Evolutionary conservation across 1,140 invertebrate species (phyloP).

Genomic region (Micrasema longulum): DNA sequence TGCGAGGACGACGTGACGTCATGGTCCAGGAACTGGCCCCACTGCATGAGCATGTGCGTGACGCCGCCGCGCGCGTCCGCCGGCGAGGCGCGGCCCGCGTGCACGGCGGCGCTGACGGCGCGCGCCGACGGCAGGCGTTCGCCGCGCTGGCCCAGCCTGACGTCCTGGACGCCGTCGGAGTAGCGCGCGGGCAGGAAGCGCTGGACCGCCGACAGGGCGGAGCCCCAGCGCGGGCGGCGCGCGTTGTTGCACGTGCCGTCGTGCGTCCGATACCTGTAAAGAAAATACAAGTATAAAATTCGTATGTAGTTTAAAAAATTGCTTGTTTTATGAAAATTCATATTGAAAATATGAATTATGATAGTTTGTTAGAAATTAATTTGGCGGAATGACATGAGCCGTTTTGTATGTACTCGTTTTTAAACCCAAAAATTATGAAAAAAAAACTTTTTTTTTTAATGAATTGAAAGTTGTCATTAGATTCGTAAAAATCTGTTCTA

Average conservation of each 20-base stretch:
- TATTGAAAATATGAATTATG: no score
- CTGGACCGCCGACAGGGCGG: constrained; percentile 84
- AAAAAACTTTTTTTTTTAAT: no score
- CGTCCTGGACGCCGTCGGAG: constrained; percentile 78
- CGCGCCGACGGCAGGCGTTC: constrained; percentile 75
- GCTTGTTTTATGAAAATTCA: no score
- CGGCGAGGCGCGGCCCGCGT: constrained; percentile 61
- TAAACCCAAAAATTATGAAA: no score
- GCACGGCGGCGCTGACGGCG: constrained; percentile 74
- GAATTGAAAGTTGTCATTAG: no score
- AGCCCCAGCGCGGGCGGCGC: constrained; percentile 80
- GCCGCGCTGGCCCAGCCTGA: constrained; percentile 70
- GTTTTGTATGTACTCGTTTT: no score
- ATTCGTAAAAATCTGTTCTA: no score
- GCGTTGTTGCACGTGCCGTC: constrained; percentile 91
- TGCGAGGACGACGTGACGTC: constrained; percentile 79
- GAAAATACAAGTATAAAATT: no score
- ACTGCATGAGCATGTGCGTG: constrained; percentile 87
- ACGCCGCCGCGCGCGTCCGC: constrained; percentile 69
- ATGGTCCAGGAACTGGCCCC: constrained; percentile 88
- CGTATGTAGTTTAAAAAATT: no score
- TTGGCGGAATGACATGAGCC: no score
- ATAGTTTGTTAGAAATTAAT: no score
- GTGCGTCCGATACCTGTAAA: constrained; percentile 79
- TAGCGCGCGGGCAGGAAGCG: constrained; percentile 86